Conservation (phyloP, 2,888 invertebrate species). For the Sclerodermus sp. region DNA sequence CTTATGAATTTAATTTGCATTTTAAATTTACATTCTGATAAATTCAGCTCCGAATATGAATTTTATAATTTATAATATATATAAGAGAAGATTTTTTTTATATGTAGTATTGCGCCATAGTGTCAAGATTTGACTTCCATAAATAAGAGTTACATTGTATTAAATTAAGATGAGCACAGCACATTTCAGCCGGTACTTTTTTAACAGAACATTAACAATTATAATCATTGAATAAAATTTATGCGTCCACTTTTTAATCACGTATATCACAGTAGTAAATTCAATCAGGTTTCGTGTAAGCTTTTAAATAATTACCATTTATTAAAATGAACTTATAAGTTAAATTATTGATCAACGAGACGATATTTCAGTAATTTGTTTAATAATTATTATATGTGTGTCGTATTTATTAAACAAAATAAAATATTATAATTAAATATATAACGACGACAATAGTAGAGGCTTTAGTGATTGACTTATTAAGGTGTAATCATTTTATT, state of each 20-base stretch:
- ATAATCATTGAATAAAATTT: slow-evolving; percentile 28
- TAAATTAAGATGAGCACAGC: slow-evolving; percentile 41
- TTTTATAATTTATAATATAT: background rate
- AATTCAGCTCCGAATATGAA: slow-evolving; percentile 3
- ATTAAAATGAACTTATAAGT: too few relatives aligned
- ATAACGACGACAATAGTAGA: too few relatives aligned
- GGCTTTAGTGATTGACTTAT: too few relatives aligned
- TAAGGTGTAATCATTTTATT: too few relatives aligned
- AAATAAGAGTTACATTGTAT: slow-evolving; percentile 33
- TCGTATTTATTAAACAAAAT: too few relatives aligned
- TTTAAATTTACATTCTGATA: slow-evolving; percentile 2
- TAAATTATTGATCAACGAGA: background rate
- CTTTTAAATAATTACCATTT: slow-evolving; percentile 13
- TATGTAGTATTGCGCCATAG: slow-evolving; percentile 30
- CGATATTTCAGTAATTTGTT: too few relatives aligned
- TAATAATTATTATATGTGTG: too few relatives aligned
- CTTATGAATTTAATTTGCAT: too few relatives aligned
- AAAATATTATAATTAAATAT: too few relatives aligned
- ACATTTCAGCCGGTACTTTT: slow-evolving; percentile 50
- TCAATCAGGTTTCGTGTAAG: slow-evolving; percentile 44
- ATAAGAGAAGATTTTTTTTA: slow-evolving; percentile 9
- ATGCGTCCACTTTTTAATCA: slow-evolving; percentile 29
- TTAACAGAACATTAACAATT: slow-evolving; percentile 33
- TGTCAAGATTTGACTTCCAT: slow-evolving; percentile 39
- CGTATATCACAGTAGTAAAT: slow-evolving; percentile 29